A percentile compares a stretch with the other conserved stretches of the same genome.
phyloP scores from a whole-genome alignment of 1,140 invertebrate genomes.

The Chionoecetes opilio region DNA sequence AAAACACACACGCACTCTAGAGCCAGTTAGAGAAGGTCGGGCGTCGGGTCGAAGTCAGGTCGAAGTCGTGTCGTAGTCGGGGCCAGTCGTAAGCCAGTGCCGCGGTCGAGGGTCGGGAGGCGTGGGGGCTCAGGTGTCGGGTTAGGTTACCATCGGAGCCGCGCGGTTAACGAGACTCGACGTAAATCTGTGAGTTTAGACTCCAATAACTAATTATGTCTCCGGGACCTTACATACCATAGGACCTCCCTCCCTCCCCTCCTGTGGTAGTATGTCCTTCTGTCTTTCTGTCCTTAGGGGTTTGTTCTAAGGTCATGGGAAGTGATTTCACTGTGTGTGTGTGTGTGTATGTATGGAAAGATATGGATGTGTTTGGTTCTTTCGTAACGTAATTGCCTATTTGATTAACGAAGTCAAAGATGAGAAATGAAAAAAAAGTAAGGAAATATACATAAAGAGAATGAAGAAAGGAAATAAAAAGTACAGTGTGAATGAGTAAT shows the following conservation, averaged over 20 bases:
- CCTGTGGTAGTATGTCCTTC: not conserved
- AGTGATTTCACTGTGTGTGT: not conserved
- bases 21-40: no score
- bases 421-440: no score
- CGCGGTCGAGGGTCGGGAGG: slow-evolving; percentile 35
- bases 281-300: not conserved
- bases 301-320: not conserved
- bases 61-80: no score
- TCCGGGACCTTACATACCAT: no score
- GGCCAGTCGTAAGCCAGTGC: slow-evolving; percentile 52
- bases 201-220: slow-evolving; percentile 78
- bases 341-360: not conserved
- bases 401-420: not conserved
- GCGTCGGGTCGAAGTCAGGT: no score
- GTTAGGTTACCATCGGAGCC: slow-evolving; percentile 75
- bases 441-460: no score
- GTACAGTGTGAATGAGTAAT: no score
- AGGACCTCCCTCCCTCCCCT: slow-evolving; percentile 39
- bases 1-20: no score
- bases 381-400: no score
- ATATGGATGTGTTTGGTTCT: no score
- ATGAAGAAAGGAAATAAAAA: no score
- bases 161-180: slow-evolving; percentile 73
- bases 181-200: slow-evolving; percentile 79
- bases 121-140: slow-evolving; percentile 68